Base-by-base conservation (phyloP, 2,113 vertebrate genomes). In the Apteryx owenii region DNA sequence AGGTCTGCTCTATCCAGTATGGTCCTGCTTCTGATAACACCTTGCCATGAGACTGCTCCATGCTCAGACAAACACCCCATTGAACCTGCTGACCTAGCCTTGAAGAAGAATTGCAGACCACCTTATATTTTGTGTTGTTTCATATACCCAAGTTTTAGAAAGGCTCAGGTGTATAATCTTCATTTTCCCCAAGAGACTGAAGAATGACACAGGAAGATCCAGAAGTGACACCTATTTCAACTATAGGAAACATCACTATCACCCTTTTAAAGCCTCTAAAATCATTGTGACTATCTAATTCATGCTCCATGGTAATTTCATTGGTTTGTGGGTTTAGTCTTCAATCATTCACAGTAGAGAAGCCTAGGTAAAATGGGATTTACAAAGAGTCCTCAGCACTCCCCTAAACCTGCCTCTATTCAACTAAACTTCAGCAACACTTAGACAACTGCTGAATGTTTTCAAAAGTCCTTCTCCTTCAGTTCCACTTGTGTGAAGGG, bases 1-100 rank as follows among this genome's bases (percentile, higher is more conserved):
- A n/a, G 7, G 14, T 29, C 69, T 3, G 0, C 19, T 84, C 21
- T 77, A 23, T 25, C 14, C 1, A 1, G 1, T 18, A 18, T 79
- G 42, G 6, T 88, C 6, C 29, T 79, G 48, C 26, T 92, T 84
- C 46, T 81, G 17, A 26, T 31, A 64, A 88, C 7, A 5, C 36
- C 31, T 72, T 72, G 38, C 42, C 23, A 36, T 62, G 29, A 42
- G 25, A 76, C 56, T 3, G 29, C n/a, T 20, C 58, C 38, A 7
- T 78, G 62, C 13, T 31, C 29, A 66, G 33, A 58, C 56, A 31
- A 58, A 66, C 36, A 66, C 14, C 7, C 12, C 51, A 14, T 29
- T 69, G 12, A 15, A 7, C 10, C 18, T 5, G 9, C 44, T 19
- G 14, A 11, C 64, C 42, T 6, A 48, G 38, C 36, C 33, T 36